Conservation (phyloP, 2,113 vertebrate species). For the Entosphenus tridentatus region DNA sequence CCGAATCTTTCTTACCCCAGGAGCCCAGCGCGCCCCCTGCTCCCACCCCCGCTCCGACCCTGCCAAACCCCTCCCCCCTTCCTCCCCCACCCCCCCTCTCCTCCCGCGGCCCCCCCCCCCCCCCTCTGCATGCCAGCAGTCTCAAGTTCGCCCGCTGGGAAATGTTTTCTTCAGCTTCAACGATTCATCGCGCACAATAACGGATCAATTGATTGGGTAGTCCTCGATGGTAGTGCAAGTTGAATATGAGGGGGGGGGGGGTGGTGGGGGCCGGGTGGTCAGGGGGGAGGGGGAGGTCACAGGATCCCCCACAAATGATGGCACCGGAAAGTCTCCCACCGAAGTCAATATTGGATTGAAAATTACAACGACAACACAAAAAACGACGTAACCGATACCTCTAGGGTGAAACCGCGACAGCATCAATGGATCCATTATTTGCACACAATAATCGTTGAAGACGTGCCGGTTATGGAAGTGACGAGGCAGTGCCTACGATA, state of each 20-base stretch:
- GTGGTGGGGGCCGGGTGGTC: not conserved
- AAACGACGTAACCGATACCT: no score
- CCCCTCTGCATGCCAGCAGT: not conserved
- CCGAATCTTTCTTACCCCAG: no score
- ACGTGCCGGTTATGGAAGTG: no score
- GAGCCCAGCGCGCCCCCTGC: not conserved
- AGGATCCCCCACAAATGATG: not conserved
- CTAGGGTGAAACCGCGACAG: no score
- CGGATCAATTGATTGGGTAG: constrained; percentile 1
- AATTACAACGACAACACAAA: no score
- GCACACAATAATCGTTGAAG: no score
- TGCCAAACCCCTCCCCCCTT: not conserved
- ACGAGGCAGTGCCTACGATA: no score
- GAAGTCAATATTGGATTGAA: no score
- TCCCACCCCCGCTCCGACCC: not conserved
- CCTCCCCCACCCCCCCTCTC: not conserved
- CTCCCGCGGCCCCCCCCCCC: not conserved
- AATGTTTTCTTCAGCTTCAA: constrained; percentile 3
- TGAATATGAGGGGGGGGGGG: not conserved
- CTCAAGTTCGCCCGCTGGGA: not conserved
- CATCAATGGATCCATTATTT: no score
- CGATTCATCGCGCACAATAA: constrained; percentile 4
- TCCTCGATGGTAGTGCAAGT: not conserved
- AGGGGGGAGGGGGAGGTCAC: not conserved
- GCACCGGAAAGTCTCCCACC: no score